Base-by-base conservation (phyloP, 2,888 invertebrate genomes). In the Pterobdella sp. region DNA sequence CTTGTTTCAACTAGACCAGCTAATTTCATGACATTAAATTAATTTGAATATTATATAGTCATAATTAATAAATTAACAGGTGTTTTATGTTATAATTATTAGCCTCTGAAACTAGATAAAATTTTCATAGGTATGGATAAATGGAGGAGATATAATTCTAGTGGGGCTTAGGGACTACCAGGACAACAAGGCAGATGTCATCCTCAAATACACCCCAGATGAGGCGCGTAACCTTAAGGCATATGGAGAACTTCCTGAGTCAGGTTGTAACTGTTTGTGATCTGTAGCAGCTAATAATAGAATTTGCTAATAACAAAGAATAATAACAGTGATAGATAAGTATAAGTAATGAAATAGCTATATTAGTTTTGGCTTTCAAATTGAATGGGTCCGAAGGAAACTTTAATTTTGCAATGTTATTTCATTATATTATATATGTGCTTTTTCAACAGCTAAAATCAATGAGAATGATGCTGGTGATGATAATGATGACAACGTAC, bases 201-300 rank as follows among this genome's bases (percentile, higher is more conserved):
- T 98, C 81, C 87, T 96, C 79, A 98, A 98, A 86, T 98, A 98
- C 84, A 96, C 96, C 77, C 92, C 97, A 36, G 98, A 98, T 84
- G 98, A 99, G 86, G 97, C 97, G 68, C 89, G 98, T 84, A 96
- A 97, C 87, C 88, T 98, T 83, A 98, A 98, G 87, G 93, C 95
- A 56, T 96, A 97, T 81, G 97, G 96, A 81, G 95, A 97, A 87
- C 92, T 98, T 86, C 98, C 98, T 75, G 97, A 98, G 88, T 92
- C 93, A 56, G 76, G 77, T 76, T 18, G 2, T 14, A 68, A 10
- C 14, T 29, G n/a, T n/a, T n/a, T n/a, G n/a, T n/a, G n/a, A n/a
- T n/a, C n/a, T n/a, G n/a, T n/a, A n/a, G n/a, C n/a, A n/a, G n/a
- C n/a, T n/a, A n/a, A n/a, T n/a, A n/a, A n/a, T n/a, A n/a, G n/a